Base-by-base conservation (phyloP, 2,888 invertebrate genomes). In the Syrphus vitripennis region DNA sequence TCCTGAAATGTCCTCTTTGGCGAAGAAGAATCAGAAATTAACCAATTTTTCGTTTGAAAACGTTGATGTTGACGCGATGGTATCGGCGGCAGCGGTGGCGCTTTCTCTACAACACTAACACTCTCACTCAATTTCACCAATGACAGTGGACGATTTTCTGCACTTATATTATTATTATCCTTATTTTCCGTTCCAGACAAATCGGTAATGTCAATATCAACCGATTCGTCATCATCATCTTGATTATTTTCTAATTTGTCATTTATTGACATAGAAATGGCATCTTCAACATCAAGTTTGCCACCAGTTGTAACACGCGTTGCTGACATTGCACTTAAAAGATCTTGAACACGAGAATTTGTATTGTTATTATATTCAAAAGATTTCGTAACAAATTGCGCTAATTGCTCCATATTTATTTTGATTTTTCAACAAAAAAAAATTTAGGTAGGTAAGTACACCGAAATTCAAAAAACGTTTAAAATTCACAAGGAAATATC, bases 351-450 rank as follows among this genome's bases (percentile, higher is more conserved):
- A 67, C 91, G 89, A 79, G 91, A 90, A 87, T 92, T 93, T 86
- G 90, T 93, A 74, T 87, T 88, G 86, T 91, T 93, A 88, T 93
- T 93, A 88, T 94, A 95, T 91, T 96, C 96, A 93, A 97, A 96
- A 87, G 97, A 97, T 93, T 97, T 97, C 90, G 96, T 96, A 91
- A 97, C 97, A 94, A 97, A 97, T 94, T 97, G 96, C 91, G 97
- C 96, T 93, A 97, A 94, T 94, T 97, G 96, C 94, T 97, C 97
- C 97, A 97, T 97, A 93, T 91, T 92, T 5, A 53, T 40, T 55
- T 1, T 31, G 9, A 16, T 12, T 24, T 21, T 50, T 19, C 2
- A 16, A n/a, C n/a, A n/a, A n/a, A n/a, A n/a, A n/a, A n/a, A n/a
- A n/a, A n/a, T n/a, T n/a, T n/a, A n/a, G n/a, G n/a, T n/a, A n/a